These are phyloP conservation scores for Doryteuthis pealeii DNA, from an alignment of 1,140 invertebrate species.

Conservation along the genomic window DNA sequence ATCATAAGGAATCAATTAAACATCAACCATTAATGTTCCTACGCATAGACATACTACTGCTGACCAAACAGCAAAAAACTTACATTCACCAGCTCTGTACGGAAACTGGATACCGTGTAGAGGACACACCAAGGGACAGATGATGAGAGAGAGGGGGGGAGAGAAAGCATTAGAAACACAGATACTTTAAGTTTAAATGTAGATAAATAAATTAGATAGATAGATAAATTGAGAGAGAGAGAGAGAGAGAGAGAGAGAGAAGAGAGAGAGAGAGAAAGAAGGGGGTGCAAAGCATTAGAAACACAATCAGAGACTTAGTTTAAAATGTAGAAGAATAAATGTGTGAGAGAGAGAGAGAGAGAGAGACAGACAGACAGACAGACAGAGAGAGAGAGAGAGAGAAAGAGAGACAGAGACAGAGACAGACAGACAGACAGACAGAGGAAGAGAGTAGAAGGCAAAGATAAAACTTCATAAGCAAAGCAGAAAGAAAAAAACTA, in stretches of 20 bases:
- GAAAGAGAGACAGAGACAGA: no score
- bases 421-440: not conserved
- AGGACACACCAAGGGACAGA: not conserved
- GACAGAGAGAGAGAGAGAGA: not conserved
- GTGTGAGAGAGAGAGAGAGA: not conserved
- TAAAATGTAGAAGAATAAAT: not conserved
- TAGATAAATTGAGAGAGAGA: not conserved
- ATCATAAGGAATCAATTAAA: no score
- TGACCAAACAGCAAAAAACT: no score
- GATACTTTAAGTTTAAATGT: not conserved
- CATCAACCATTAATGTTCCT: no score
- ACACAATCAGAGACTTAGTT: not conserved
- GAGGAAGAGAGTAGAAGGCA: not conserved
- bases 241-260: conserved; percentile 7
- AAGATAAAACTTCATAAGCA: not conserved
- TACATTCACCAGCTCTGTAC: no score
- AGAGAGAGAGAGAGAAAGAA: conserved; percentile 1
- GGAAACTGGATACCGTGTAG: no score
- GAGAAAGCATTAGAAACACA: not conserved
- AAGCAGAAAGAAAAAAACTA: no score
- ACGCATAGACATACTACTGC: no score
- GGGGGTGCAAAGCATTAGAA: conserved; percentile 31
- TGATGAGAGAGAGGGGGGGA: not conserved
- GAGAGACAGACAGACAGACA: not conserved
- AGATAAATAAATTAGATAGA: not conserved